phyloP scores from a whole-genome alignment of 2,888 invertebrate species.

The Ptychoptera albimana region DNA sequence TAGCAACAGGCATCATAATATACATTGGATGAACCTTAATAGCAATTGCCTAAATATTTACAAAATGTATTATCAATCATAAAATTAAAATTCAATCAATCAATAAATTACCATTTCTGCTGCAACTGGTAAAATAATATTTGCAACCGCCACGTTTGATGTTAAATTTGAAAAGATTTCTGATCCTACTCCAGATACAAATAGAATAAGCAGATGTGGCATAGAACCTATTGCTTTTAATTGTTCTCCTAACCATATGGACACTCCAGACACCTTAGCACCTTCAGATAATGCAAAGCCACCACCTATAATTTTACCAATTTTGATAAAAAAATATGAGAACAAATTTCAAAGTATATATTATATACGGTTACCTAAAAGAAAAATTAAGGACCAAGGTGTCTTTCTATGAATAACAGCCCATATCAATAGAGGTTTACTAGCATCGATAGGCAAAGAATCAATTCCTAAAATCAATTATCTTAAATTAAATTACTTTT shows the following conservation, averaged over 20 bases:
- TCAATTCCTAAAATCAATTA: background rate
- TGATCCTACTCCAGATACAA: constrained; percentile 61
- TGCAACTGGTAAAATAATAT: constrained; percentile 60
- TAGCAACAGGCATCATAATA: constrained; percentile 66
- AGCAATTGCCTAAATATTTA: constrained; percentile 30
- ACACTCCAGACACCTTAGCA: constrained; percentile 56
- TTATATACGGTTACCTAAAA: constrained; percentile 54
- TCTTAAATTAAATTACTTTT: background rate
- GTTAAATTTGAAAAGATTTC: constrained; percentile 38
- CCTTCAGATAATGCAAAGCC: constrained; percentile 74
- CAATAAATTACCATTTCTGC: constrained; percentile 39
- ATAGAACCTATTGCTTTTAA: constrained; percentile 43
- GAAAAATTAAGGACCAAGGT: constrained; percentile 66
- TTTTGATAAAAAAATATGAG: constrained; percentile 2
- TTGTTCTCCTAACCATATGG: constrained; percentile 48
- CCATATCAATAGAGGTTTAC: constrained; percentile 56
- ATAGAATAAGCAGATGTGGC: constrained; percentile 41
- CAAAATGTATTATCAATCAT: no score
- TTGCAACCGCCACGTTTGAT: constrained; percentile 69
- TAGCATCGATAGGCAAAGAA: constrained; percentile 28
- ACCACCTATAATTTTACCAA: constrained; percentile 36
- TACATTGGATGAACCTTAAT: constrained; percentile 60
- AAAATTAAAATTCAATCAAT: no score
- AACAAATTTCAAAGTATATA: no score
- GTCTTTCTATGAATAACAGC: constrained; percentile 60